Evolutionary conservation across 2,888 invertebrate genomes (phyloP), one percentile per base, ranked within the genome.

Genomic region (Ctena decussata): DNA sequence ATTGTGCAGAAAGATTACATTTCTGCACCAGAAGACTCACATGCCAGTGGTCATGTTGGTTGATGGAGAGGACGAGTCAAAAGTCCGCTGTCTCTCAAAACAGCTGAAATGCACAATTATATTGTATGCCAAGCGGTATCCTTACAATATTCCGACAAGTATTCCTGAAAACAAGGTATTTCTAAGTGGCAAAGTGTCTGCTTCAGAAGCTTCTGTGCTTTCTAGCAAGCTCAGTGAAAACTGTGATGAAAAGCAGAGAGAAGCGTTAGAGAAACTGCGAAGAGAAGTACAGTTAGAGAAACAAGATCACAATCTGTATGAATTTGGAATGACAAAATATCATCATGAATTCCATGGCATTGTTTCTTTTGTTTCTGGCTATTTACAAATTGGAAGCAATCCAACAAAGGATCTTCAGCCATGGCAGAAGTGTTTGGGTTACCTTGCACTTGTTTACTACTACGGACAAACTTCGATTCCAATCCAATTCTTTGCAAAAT

Each of bases 11-110:
- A 24, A 30, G 6, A 30, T 57, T 12, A 8, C 27, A 11, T 88
- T 86, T 70, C 77, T 91, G 5, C 72, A 84, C 57, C 82, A 90
- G 0, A 85, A 80, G 72, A 87, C 90, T 0, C 78, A 82, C 12
- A 44, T 84, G 24, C 89, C 91, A 12, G 76, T 90, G 0, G 49
- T 91, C 0, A 73, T 89, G 0, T 72, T 91, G 24, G 27, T 91
- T 37, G 90, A 91, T 60, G 90, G 91, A 1, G 90, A 89, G 57
- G 90, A 91, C 30, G 90, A 91, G 60, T 44, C 74, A 2, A 84
- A 79, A 41, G 85, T 89, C 1, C 80, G 85, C 12, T 74, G 53
- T 24, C 69, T 89, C 39, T 35, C 21, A 0, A 80, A 30, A 30
- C 44, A 69, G n/a, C 37, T 83, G 35, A 46, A 78, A 24, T 46